phyloP scores from a whole-genome alignment of 1,140 invertebrate species.

The Scaptomyza montana region DNA sequence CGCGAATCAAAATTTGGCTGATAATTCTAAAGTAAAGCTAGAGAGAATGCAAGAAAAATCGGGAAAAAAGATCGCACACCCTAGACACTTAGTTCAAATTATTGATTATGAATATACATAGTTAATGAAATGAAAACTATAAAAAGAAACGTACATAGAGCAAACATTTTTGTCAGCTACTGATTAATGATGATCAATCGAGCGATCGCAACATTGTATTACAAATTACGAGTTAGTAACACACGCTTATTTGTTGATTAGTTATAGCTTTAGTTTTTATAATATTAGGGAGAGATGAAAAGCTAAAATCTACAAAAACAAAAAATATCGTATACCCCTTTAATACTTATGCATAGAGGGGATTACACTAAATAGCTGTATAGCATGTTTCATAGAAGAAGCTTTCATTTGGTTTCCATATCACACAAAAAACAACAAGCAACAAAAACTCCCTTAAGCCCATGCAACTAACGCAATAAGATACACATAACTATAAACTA shows the following conservation, averaged over 20 bases:
- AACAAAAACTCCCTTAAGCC: slow-evolving; percentile 6
- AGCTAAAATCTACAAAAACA: slow-evolving; percentile 1
- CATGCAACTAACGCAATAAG: slow-evolving; percentile 40
- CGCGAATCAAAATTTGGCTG: slow-evolving; percentile 54
- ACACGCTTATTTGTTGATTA: slow-evolving; percentile 84
- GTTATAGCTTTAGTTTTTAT: slow-evolving; percentile 81
- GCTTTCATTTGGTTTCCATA: slow-evolving; percentile 36
- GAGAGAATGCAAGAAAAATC: not conserved
- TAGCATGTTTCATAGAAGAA: slow-evolving; percentile 45
- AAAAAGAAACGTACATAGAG: slow-evolving; percentile 17
- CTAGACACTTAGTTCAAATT: slow-evolving; percentile 40
- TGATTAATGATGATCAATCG: slow-evolving; percentile 66
- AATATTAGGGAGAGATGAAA: slow-evolving; percentile 70
- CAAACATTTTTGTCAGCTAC: slow-evolving; percentile 61
- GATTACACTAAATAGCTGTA: slow-evolving; percentile 37
- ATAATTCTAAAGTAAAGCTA: slow-evolving; percentile 53
- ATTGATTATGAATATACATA: slow-evolving; percentile 33
- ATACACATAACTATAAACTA: slow-evolving; percentile 53
- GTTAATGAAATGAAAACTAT: slow-evolving; percentile 13
- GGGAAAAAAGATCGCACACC: slow-evolving; percentile 27
- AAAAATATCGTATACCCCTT: slow-evolving; percentile 14
- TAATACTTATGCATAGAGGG: slow-evolving; percentile 6
- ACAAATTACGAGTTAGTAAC: slow-evolving; percentile 80
- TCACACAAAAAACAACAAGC: slow-evolving; percentile 10
- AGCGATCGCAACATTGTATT: slow-evolving; percentile 71